Evolutionary conservation across 2,797 vertebrate genomes (phyloP).

Genomic region (Notolabrus celidotus): DNA sequence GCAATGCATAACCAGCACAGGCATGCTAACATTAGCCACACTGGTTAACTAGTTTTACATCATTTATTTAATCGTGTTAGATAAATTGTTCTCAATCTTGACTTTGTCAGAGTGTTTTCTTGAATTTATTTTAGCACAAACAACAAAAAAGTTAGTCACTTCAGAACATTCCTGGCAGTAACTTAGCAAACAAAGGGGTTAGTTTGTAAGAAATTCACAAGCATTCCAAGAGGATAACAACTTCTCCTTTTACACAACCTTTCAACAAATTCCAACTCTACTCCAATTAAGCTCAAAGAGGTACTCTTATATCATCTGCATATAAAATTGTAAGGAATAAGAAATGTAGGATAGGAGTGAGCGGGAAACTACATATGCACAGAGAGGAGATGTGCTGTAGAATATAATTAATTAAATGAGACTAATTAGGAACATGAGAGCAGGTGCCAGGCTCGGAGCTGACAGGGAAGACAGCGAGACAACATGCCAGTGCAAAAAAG

Average conservation of each 20-base stretch:
- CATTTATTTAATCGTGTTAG: too few species aligned
- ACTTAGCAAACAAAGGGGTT: too few species aligned
- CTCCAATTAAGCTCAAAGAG: slow-evolving; percentile 2
- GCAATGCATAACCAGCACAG: too few species aligned
- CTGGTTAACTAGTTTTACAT: too few species aligned
- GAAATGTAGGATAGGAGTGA: slow-evolving; percentile 35
- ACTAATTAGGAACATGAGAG: slow-evolving; percentile 92
- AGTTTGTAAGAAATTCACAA: too few species aligned
- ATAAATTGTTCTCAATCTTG: too few species aligned
- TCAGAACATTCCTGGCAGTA: too few species aligned
- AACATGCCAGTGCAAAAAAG: slow-evolving; percentile 85
- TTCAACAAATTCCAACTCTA: neutral
- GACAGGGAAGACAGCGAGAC: slow-evolving; percentile 91
- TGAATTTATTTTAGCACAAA: too few species aligned
- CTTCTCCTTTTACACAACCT: neutral
- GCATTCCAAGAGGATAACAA: neutral
- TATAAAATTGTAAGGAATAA: slow-evolving; percentile 45
- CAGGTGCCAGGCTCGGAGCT: slow-evolving; percentile 90
- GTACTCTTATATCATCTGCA: slow-evolving; percentile 36
- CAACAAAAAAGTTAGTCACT: too few species aligned
- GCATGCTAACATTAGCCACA: too few species aligned
- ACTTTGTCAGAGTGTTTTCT: too few species aligned
- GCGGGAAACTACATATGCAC: slow-evolving; percentile 62
- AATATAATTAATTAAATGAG: slow-evolving; percentile 92
- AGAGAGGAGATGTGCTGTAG: slow-evolving; percentile 84